A percentile compares a stretch with the other conserved stretches of the same genome.
Conservation (phyloP, 1,140 invertebrate species). For the Drosophila lacteicornis region DNA sequence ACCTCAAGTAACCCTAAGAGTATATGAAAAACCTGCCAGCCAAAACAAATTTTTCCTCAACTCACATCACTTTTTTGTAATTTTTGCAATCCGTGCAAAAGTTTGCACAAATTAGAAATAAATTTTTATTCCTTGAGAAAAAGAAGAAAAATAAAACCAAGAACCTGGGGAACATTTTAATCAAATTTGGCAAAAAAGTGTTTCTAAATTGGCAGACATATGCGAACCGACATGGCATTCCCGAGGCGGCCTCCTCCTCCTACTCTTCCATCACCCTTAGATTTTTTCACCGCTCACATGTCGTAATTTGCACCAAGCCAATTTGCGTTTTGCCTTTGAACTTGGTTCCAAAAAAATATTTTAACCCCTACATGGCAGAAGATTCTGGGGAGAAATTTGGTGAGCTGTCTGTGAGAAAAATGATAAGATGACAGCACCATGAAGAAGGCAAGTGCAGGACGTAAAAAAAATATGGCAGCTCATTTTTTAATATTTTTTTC, state of each 20-base stretch:
- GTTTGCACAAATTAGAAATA: conserved; percentile 65
- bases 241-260: conserved; percentile 23
- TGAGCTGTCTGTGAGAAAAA: conserved; percentile 72
- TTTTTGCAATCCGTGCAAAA: conserved; percentile 31
- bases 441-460: conserved; percentile 57
- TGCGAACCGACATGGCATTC: conserved; percentile 33
- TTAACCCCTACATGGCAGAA: conserved; percentile 62
- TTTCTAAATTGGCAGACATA: conserved; percentile 79
- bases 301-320: conserved; percentile 74
- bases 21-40: conserved; percentile 4
- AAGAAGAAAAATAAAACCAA: conserved; percentile 4
- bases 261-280: background rate
- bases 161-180: conserved; percentile 69
- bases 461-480: conserved; percentile 68
- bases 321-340: conserved; percentile 77
- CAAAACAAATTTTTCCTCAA: background rate
- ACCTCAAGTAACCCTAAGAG: conserved; percentile 4
- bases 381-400: conserved; percentile 20
- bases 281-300: conserved; percentile 50
- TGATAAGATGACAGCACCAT: conserved; percentile 77
- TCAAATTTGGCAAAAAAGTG: conserved; percentile 78
- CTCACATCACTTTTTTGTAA: background rate
- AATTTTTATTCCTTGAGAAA: conserved; percentile 30
- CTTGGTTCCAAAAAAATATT: conserved; percentile 64
- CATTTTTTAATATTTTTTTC: conserved; percentile 74